Evolutionary conservation across 2,113 vertebrate genomes (phyloP), one percentile per base, ranked within the genome.

Genomic region (Atherinomorus stipes): DNA sequence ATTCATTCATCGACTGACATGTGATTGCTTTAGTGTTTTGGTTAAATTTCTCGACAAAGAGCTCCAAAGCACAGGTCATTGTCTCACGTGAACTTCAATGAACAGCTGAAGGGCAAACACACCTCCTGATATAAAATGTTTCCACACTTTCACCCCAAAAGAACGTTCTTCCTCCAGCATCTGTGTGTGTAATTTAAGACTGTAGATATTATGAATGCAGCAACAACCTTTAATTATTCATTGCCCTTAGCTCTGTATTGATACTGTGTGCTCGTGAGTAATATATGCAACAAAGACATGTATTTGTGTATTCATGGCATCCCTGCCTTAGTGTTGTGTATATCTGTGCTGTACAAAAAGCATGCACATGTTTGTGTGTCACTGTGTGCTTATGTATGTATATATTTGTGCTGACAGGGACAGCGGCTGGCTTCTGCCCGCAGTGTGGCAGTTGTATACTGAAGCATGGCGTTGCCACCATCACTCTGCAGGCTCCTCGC

Each of bases 71-170:
- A 28, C 80, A 86, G 90, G 88, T 93, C 88, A 92, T 52, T 64
- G 44, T 80, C 80, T 84, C 85, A 87, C 80, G 84, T 88, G 68
- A 83, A 80, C 85, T 88, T 89, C 80, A 91, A 85, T 90, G 63
- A 89, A 71, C 60, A 82, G 82, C 89, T 89, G 83, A 93, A 90
- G 87, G 88, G 82, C 83, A 92, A 93, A 93, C 85, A 79, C 78
- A 87, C 78, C 81, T 86, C 83, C 71, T 75, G 45, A 84, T 87
- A 74, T 76, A 21, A 87, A 90, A 76, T 18, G 57, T 74, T 84
- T 84, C 70, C 78, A 83, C 50, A 81, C 77, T 86, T 85, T 90
- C 80, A 64, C 81, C 79, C 23, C 4, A 3, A 47, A 76, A 25
- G 18, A 51, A 19, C 28, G 26, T 34, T 45, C 60, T 56, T 78